Percentiles rank a stretch among this genome's conserved stretches.
These are phyloP conservation scores for Daktulosphaira vitifoliae DNA, from an alignment of 1,140 invertebrate genomes.

Conservation along the genomic window DNA sequence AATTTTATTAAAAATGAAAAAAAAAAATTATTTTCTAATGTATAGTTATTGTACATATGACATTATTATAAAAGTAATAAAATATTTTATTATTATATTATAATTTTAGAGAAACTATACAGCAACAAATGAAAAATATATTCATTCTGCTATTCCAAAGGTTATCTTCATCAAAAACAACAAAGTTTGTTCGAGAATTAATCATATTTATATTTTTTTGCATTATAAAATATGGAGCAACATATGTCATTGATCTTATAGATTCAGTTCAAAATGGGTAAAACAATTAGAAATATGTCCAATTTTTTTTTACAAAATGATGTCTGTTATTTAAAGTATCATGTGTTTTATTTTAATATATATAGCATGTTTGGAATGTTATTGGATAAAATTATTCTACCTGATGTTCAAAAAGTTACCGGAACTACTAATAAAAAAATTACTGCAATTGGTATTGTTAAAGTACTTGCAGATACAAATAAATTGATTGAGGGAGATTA, in stretches of 20 bases:
- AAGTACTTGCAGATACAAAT: constrained; percentile 69
- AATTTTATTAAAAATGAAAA: no score
- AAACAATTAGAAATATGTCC: constrained; percentile 38
- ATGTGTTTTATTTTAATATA: constrained; percentile 24
- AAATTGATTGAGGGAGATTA: constrained; percentile 58
- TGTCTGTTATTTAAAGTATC: neutral
- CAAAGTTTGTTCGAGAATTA: constrained; percentile 81
- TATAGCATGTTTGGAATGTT: constrained; percentile 84
- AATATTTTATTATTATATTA: constrained; percentile 27
- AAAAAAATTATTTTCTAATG: no score
- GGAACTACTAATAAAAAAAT: constrained; percentile 78
- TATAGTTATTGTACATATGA: no score
- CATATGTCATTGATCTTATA: constrained; percentile 62
- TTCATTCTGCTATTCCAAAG: constrained; percentile 86
- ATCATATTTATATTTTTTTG: constrained; percentile 86
- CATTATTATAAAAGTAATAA: neutral
- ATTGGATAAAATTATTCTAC: constrained; percentile 73
- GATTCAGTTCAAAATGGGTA: constrained; percentile 81
- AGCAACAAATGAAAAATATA: constrained; percentile 75
- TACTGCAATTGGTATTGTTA: constrained; percentile 77
- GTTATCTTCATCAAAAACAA: constrained; percentile 83
- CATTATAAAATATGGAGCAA: constrained; percentile 65
- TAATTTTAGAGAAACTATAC: constrained; percentile 53
- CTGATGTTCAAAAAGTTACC: constrained; percentile 77
- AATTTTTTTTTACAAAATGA: no score